These are phyloP conservation scores for Sesia bembeciformis DNA, from an alignment of 2,888 invertebrate species.

Conservation along the genomic window DNA sequence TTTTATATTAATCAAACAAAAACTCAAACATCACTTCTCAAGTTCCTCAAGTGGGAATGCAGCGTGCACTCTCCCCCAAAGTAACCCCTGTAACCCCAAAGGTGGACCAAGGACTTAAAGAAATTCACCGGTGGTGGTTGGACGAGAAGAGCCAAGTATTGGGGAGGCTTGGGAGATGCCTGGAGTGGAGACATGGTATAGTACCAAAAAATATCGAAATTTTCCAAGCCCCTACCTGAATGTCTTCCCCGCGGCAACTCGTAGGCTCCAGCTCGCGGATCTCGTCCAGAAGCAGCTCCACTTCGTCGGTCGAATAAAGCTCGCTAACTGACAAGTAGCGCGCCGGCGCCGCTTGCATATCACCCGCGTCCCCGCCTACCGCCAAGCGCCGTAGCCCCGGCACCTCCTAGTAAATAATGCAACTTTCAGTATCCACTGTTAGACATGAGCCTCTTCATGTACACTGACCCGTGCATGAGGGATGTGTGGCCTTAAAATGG, in stretches of 20 bases:
- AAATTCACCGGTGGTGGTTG: too few species aligned
- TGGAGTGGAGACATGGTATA: neutral
- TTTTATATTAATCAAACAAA: too few species aligned
- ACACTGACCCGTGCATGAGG: too few species aligned
- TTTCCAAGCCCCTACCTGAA: conserved; percentile 33
- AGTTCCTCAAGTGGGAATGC: too few species aligned
- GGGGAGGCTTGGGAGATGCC: too few species aligned
- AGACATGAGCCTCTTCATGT: too few species aligned
- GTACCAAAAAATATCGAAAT: neutral
- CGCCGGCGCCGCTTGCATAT: conserved; percentile 69
- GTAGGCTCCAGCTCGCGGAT: conserved; percentile 71
- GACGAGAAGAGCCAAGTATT: too few species aligned
- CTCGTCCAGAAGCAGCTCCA: conserved; percentile 72
- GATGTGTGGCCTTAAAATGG: neutral
- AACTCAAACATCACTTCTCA: too few species aligned
- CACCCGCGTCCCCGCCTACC: conserved; percentile 31
- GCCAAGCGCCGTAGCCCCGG: conserved; percentile 48
- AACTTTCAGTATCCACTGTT: neutral
- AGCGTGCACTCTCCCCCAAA: too few species aligned
- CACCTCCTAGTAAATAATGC: conserved; percentile 25
- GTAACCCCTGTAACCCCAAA: too few species aligned
- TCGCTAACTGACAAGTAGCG: conserved; percentile 72
- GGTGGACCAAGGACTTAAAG: too few species aligned
- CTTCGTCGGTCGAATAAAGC: conserved; percentile 71
- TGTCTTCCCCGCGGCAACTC: conserved; percentile 66